Evolutionary conservation across 2,797 vertebrate species (phyloP).

Genomic region (Acrossocheilus wenchowensis): DNA sequence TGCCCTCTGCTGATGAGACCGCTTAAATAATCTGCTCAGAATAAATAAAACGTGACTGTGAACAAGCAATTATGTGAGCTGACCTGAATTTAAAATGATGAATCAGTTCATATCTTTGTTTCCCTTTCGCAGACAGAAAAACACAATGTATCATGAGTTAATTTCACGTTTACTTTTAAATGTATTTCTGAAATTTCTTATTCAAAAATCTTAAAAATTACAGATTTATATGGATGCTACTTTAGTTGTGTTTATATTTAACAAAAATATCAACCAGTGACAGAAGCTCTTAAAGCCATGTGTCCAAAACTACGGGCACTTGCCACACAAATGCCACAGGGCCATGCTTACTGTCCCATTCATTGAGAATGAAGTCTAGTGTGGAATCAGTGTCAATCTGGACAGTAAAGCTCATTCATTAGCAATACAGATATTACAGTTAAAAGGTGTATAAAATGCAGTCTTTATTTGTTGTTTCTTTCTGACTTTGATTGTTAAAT

Average conservation of each 20-base stretch:
- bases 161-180: not conserved
- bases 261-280: not conserved
- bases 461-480: too few species aligned
- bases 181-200: not conserved
- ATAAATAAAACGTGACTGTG: not conserved
- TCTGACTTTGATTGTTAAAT: not conserved
- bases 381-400: not conserved
- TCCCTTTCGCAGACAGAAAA: not conserved
- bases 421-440: not conserved
- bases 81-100: not conserved
- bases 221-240: not conserved
- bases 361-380: not conserved
- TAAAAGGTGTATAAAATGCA: too few species aligned
- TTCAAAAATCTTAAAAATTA: not conserved
- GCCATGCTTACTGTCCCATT: not conserved
- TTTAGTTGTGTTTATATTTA: not conserved
- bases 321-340: not conserved
- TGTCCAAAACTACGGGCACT: not conserved
- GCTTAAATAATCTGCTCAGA: not conserved
- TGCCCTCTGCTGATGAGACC: slow-evolving; percentile 9
- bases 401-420: not conserved
- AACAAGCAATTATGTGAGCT: not conserved
- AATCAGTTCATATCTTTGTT: not conserved
- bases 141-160: not conserved
- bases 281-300: not conserved